Conservation (phyloP, 2,113 vertebrate genomes). For the Passerina amoena region DNA sequence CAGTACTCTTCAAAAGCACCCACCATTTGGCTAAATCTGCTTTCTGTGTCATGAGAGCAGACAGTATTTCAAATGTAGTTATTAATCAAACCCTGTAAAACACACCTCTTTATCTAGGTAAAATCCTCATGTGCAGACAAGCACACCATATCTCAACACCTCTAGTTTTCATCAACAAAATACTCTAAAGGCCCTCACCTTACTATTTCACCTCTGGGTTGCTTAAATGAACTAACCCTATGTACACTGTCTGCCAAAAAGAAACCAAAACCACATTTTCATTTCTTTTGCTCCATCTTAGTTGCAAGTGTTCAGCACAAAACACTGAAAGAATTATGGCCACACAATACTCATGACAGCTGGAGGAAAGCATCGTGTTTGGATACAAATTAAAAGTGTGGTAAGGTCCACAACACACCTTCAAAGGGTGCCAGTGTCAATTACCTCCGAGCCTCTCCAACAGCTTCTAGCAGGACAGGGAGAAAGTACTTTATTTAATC, state of each 20-base stretch:
- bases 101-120: background rate
- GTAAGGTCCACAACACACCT: conserved; percentile 53
- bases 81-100: conserved; percentile 7
- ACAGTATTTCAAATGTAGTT: background rate
- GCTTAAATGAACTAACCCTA: conserved; percentile 62
- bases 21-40: background rate
- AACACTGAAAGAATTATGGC: conserved; percentile 59
- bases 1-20: background rate
- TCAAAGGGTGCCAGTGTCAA: conserved; percentile 58
- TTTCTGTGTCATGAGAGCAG: background rate
- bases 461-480: conserved; percentile 45
- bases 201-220: conserved; percentile 24
- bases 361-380: conserved; percentile 42
- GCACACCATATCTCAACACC: background rate
- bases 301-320: conserved; percentile 46
- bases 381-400: conserved; percentile 62
- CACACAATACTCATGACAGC: conserved; percentile 51
- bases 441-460: conserved; percentile 50
- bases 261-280: conserved; percentile 71
- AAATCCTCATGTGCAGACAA: conserved; percentile 24
- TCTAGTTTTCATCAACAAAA: conserved; percentile 43
- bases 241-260: conserved; percentile 71
- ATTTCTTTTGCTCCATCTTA: conserved; percentile 69
- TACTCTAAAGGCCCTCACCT: background rate
- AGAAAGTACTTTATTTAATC: conserved; percentile 66